Evolutionary conservation across 2,113 vertebrate species (phyloP).

Genomic region (Sturnira hondurensis): DNA sequence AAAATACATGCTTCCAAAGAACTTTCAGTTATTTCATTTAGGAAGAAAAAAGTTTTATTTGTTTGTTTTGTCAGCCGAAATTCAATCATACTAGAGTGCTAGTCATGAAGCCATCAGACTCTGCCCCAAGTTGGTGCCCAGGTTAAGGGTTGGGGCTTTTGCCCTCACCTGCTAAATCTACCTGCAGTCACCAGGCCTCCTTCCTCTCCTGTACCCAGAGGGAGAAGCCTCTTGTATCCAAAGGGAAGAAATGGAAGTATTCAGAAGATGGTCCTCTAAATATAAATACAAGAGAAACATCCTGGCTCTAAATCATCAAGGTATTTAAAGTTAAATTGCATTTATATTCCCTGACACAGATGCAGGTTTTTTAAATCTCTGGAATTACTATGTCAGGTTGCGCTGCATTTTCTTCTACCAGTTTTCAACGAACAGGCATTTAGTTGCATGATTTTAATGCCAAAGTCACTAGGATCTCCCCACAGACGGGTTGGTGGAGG

Average conservation of each 20-base stretch:
- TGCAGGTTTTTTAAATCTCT: neutral
- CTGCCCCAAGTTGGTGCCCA: neutral
- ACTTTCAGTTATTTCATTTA: neutral
- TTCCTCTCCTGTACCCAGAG: neutral
- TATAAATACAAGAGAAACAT: slow-evolving; percentile 2
- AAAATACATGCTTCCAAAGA: neutral
- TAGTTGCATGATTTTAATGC: neutral
- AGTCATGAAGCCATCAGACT: neutral
- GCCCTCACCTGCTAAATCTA: neutral
- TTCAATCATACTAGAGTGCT: neutral
- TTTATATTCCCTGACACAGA: neutral
- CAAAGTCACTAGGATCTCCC: neutral
- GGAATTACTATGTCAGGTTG: neutral
- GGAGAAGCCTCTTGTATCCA: neutral
- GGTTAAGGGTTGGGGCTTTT: neutral
- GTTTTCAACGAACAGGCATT: slow-evolving; percentile 12
- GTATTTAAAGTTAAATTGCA: neutral
- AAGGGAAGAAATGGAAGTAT: slow-evolving; percentile 25
- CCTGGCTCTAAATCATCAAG: neutral
- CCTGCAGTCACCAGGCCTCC: neutral
- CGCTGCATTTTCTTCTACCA: neutral
- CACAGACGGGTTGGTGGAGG: neutral
- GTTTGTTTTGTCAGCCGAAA: neutral
- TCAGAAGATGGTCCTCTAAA: neutral
- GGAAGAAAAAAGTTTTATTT: neutral